Evolutionary conservation across 1,140 invertebrate genomes (phyloP), one percentile per base, ranked within the genome.

Genomic region (Aphaenogaster rudis): DNA sequence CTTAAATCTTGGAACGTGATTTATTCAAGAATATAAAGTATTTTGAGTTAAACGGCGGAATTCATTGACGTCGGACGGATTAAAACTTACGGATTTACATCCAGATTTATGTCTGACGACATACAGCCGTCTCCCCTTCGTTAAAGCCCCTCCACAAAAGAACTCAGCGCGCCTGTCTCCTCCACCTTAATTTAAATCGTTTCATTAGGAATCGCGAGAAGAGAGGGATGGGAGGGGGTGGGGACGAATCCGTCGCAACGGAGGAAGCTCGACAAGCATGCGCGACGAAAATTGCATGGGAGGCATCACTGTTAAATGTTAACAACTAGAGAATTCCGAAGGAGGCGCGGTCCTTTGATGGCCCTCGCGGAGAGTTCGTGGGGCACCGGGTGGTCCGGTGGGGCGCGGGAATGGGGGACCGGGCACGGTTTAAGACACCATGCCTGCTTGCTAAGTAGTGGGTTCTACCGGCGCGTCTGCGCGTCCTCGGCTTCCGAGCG

Each of bases 221-320:
- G 33, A 59, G 15, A 21, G 17, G 21, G 8, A 59, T 42, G 2
- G 21, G 33, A 17, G 42, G 33, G 42, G 11, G 8, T 5, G 0
- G 42, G 8, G 42, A 45, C 42, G 42, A 13, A 33, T 28, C 33
- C 33, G 48, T 6, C 45, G 66, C 61, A 42, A 71, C 54, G 64
- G 66, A 78, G 50, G 48, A 87, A n/a, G 17, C 11, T 63, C 77
- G 57, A 63, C 36, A 45, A 59, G 77, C 54, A 80, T 88, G 87
- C 42, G 89, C 84, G 90, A 91, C 71, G 88, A 91, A 91, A 92
- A 92, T 92, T 66, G 82, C 81, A 87, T 77, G 80, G 85, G 63
- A 84, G 87, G 91, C 90, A 93, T 92, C 86, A 79, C 86, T 90
- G 86, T 91, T 93, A 91, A 92, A 93, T 92, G 92, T 93, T 93